Evolutionary conservation across 2,888 invertebrate genomes (phyloP).

Genomic region (Oscheius myriophilus): DNA sequence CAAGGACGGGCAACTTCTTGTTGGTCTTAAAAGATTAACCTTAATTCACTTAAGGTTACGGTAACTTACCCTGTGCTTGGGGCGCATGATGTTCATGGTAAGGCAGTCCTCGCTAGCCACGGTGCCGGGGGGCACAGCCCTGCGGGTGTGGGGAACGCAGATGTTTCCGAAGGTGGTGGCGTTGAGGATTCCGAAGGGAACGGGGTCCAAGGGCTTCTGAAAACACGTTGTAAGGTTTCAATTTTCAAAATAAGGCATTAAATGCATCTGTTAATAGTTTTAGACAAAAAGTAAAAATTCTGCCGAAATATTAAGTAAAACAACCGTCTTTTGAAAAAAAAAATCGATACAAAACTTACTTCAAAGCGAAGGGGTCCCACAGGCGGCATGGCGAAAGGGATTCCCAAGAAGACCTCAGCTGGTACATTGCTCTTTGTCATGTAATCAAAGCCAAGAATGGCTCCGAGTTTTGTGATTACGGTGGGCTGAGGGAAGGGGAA

Average conservation of each 20-base stretch:
- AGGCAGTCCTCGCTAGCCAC: slow-evolving; percentile 85
- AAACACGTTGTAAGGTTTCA: slow-evolving; percentile 17
- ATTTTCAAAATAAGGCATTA: too few species aligned
- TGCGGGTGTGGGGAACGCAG: slow-evolving; percentile 51
- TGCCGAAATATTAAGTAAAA: too few species aligned
- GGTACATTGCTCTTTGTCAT: slow-evolving; percentile 7
- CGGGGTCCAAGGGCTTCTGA: slow-evolving; percentile 56
- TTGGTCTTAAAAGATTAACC: too few species aligned
- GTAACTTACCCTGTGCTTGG: slow-evolving; percentile 30
- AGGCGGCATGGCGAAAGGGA: slow-evolving; percentile 60
- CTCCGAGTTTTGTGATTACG: slow-evolving; percentile 50
- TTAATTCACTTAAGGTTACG: background rate
- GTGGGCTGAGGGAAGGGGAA: slow-evolving; percentile 27
- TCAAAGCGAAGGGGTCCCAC: slow-evolving; percentile 56
- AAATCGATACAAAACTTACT: too few species aligned
- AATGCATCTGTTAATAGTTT: too few species aligned
- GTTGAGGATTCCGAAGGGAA: slow-evolving; percentile 57
- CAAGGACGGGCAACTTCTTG: slow-evolving; percentile 81
- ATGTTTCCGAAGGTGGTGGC: slow-evolving; percentile 52
- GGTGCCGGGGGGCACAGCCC: slow-evolving; percentile 30
- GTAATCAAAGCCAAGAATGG: slow-evolving; percentile 48
- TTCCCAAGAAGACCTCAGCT: slow-evolving; percentile 50
- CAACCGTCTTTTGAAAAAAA: too few species aligned
- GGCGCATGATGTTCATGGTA: slow-evolving; percentile 85
- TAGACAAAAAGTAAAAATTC: too few species aligned